Conservation (phyloP, 2,113 vertebrate genomes). For the Anguilla japonica region DNA sequence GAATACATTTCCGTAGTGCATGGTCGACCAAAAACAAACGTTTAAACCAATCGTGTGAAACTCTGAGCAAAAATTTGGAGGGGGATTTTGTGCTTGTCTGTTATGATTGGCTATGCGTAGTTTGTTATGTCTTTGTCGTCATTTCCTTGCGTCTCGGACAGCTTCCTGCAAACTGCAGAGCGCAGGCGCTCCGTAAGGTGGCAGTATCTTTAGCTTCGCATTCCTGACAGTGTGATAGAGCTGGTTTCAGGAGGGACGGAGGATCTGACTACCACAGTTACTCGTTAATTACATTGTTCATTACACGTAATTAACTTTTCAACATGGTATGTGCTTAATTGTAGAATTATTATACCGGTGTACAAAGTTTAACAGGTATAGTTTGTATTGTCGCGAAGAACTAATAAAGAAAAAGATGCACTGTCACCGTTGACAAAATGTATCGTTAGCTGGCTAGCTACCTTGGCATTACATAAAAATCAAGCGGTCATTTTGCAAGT, state of each 20-base stretch:
- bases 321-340: slow-evolving; percentile 18
- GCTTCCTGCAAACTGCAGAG: background rate
- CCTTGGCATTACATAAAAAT: too few relatives aligned
- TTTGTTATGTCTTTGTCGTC: background rate
- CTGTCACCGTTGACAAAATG: background rate
- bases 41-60: slow-evolving; percentile 9
- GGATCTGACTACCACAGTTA: background rate
- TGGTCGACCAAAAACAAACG: slow-evolving; percentile 15
- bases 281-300: background rate
- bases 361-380: background rate
- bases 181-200: too few relatives aligned
- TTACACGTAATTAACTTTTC: background rate
- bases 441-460: background rate
- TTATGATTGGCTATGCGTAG: background rate
- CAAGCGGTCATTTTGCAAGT: too few relatives aligned
- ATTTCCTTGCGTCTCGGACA: slow-evolving; percentile 15
- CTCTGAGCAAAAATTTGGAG: background rate
- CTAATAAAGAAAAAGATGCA: background rate
- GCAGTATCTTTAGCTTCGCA: too few relatives aligned
- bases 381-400: background rate
- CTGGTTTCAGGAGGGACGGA: too few relatives aligned
- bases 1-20: background rate
- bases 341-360: background rate
- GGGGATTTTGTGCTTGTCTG: background rate
- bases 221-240: too few relatives aligned